These are phyloP conservation scores for Melanotaenia parkinsoni DNA, from an alignment of 2,797 vertebrate genomes.

Conservation along the genomic window DNA sequence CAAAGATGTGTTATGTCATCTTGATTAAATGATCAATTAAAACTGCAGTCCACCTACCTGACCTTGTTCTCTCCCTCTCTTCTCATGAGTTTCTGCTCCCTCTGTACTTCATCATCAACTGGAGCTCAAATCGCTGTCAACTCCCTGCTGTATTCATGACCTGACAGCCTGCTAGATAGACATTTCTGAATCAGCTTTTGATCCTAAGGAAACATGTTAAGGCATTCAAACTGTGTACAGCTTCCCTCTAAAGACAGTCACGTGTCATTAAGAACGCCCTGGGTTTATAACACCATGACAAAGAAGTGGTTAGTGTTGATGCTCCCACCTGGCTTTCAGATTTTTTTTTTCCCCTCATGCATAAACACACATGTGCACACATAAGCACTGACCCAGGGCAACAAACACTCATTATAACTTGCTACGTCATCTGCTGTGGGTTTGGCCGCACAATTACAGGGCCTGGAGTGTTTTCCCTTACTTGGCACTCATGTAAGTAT, in stretches of 20 bases:
- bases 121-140: constrained; percentile 57
- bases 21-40: constrained; percentile 6
- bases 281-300: constrained; percentile 44
- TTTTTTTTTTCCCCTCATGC: constrained; percentile 19
- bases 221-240: constrained; percentile 28
- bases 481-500: constrained; percentile 74
- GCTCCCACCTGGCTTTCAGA: constrained; percentile 64
- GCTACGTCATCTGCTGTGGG: constrained; percentile 72
- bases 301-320: constrained; percentile 46
- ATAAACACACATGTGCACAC: constrained; percentile 43
- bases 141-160: constrained; percentile 33
- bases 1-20: not conserved
- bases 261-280: constrained; percentile 17
- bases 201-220: constrained; percentile 47
- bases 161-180: constrained; percentile 38
- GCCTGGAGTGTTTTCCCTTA: constrained; percentile 75
- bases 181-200: constrained; percentile 50
- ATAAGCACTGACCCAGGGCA: constrained; percentile 52
- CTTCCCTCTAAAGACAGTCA: constrained; percentile 32
- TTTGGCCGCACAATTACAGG: constrained; percentile 75
- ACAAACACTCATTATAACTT: constrained; percentile 78
- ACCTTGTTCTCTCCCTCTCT: constrained; percentile 42
- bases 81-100: constrained; percentile 50
- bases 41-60: constrained; percentile 61
- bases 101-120: constrained; percentile 49